Evolutionary conservation across 2,888 invertebrate genomes (phyloP).

Genomic region (Orthonevra nobilis): DNA sequence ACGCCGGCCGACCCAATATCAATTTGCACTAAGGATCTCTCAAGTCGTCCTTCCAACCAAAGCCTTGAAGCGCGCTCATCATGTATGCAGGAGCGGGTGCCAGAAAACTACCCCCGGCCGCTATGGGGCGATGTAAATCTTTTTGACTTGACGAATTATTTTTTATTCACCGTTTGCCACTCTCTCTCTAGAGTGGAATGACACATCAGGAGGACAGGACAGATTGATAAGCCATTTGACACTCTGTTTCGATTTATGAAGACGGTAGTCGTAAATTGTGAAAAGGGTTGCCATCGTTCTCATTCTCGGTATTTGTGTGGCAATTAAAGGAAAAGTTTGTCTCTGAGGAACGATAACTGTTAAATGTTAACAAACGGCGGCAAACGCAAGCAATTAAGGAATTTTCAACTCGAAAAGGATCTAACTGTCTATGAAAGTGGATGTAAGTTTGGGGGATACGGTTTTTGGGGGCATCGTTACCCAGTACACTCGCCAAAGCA

Average conservation of each 20-base stretch:
- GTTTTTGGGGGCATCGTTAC: too few relatives aligned
- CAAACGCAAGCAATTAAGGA: constrained; percentile 71
- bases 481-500: too few relatives aligned
- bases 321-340: constrained; percentile 71
- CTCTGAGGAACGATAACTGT: constrained; percentile 72
- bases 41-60: constrained; percentile 36
- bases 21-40: constrained; percentile 70
- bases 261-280: constrained; percentile 40
- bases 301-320: constrained; percentile 51
- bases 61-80: constrained; percentile 48
- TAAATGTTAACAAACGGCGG: constrained; percentile 67
- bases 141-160: constrained; percentile 35
- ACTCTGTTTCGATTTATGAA: constrained; percentile 62
- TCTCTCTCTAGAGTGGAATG: constrained; percentile 2
- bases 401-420: constrained; percentile 44
- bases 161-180: constrained; percentile 18
- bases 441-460: too few relatives aligned
- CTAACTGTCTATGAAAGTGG: too few relatives aligned
- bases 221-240: constrained; percentile 61
- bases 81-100: constrained; percentile 59
- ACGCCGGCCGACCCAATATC: constrained; percentile 69
- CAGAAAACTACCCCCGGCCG: constrained; percentile 28
- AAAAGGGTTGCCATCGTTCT: constrained; percentile 18
- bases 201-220: constrained; percentile 33
- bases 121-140: constrained; percentile 48